These are phyloP conservation scores for Spea multiplicata DNA, from an alignment of 2,113 vertebrate species.

Conservation along the genomic window DNA sequence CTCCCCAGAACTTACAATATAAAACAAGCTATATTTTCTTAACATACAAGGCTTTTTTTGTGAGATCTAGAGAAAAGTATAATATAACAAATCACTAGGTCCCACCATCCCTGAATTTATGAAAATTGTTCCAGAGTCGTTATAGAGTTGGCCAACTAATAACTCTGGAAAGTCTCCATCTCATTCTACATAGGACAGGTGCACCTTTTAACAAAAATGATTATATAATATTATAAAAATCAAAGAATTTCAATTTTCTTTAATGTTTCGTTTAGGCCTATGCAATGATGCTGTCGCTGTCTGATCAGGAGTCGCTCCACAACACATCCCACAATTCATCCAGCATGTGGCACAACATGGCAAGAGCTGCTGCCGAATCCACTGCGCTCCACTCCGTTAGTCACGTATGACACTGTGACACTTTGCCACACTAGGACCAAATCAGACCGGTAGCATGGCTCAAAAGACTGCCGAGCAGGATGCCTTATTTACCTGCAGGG, in stretches of 20 bases:
- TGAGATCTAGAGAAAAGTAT: no score
- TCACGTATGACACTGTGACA: conserved; percentile 86
- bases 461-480: conserved; percentile 84
- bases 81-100: no score
- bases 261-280: conserved; percentile 75
- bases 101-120: no score
- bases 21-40: no score
- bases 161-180: no score
- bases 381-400: conserved; percentile 93
- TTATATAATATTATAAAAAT: no score
- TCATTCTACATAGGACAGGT: no score
- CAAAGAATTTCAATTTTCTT: conserved; percentile 16
- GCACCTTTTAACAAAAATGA: no score
- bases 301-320: conserved; percentile 93
- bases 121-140: no score
- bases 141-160: no score
- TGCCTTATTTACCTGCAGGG: conserved; percentile 83
- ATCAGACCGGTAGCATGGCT: conserved; percentile 72
- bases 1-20: no score
- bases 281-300: conserved; percentile 96
- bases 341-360: conserved; percentile 94
- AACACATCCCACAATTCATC: conserved; percentile 78
- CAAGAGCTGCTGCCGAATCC: conserved; percentile 86
- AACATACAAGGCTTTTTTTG: no score
- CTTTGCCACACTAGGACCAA: conserved; percentile 71